Base-by-base conservation (phyloP, 2,888 invertebrate genomes). In the Leptothorax acervorum region DNA sequence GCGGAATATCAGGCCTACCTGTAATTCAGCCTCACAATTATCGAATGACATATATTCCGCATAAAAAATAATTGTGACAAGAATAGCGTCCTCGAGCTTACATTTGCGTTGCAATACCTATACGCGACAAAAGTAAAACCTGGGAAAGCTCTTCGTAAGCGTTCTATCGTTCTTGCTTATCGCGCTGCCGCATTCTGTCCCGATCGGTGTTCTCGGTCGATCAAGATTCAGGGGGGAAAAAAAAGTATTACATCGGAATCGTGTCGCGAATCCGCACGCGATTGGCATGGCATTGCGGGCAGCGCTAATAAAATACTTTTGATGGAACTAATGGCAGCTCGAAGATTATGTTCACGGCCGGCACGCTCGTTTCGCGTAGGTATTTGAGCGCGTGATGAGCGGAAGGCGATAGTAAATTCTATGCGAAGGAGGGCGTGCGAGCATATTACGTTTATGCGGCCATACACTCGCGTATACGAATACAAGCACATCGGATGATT, bases 401-500 rank as follows among this genome's bases (percentile, higher is more conserved):
- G 89, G 83, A 82, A 88, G 90, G 86, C 83, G 63, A 65, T 66
- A 81, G 83, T 90, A 84, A 86, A 84, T 90, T 78, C 70, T 84
- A 66, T 81, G 73, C 76, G 68, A 83, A 55, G 75, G 81, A 81
- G 42, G 53, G 66, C 87, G 85, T 73, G 79, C 74, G 87, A 86
- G 79, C 70, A 68, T 71, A 79, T 78, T 65, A 79, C 86, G 57
- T 85, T 84, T 74, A 63, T 75, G 31, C 53, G 62, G 63, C 60
- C 60, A 53, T 35, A 62, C 82, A 84, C 63, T 82, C 85, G 65
- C 86, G 68, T 79, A 78, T 87, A 70, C 66, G 74, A 76, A 75
- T 78, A 66, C 83, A 79, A 81, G 83, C 88, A 87, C 90, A 89
- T 23, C 86, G 89, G 82, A 85, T 87, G 85, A 90, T 91, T 91